Percentiles rank a stretch among this genome's conserved stretches.
Evolutionary conservation across 2,888 invertebrate genomes (phyloP).

Genomic region (Pseudococcus viburni): DNA sequence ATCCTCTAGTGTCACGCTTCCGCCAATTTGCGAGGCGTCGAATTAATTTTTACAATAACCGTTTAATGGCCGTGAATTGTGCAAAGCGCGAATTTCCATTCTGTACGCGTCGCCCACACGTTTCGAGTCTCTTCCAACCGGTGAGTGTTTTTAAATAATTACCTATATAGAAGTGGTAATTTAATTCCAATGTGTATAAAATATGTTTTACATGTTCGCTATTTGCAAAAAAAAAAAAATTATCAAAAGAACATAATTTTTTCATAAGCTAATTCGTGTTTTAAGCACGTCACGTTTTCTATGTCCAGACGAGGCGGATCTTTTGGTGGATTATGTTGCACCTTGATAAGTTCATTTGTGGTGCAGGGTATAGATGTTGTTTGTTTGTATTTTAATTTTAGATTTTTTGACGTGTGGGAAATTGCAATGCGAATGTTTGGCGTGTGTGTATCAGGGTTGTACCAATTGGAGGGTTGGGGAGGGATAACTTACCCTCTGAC

Average conservation of each 20-base stretch:
- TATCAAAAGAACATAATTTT: neutral
- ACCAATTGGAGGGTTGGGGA: no score
- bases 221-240: neutral
- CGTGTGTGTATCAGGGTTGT: no score
- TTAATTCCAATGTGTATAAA: neutral
- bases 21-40: slow-evolving; percentile 32
- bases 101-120: slow-evolving; percentile 10
- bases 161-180: neutral
- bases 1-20: slow-evolving; percentile 34
- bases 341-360: slow-evolving; percentile 15
- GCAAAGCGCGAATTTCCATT: slow-evolving; percentile 32
- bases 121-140: neutral
- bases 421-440: no score
- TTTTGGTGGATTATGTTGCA: neutral
- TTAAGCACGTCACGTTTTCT: neutral
- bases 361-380: no score
- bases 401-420: no score
- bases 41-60: slow-evolving; percentile 54
- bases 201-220: neutral
- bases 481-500: no score
- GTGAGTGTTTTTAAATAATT: neutral
- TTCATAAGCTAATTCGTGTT: neutral
- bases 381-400: no score
- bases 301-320: slow-evolving; percentile 36
- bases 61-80: slow-evolving; percentile 52